Conservation (phyloP, 2,888 invertebrate genomes). For the Ophonus ardosiacus region DNA sequence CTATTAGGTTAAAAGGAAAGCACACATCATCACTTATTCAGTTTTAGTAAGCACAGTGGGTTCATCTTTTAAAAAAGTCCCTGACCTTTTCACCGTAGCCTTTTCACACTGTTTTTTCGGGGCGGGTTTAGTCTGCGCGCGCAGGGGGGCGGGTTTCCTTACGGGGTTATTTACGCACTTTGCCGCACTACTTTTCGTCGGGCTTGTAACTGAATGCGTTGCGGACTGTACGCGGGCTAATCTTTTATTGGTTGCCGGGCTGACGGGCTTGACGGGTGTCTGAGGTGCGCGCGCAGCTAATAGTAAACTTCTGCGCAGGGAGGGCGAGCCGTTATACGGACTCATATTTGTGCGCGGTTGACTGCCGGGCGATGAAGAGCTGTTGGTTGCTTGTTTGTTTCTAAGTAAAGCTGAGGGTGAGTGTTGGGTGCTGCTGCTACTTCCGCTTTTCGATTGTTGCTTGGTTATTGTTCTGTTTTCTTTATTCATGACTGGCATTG, state of each 20-base stretch:
- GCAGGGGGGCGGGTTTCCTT: constrained; percentile 36
- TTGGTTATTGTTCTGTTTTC: constrained; percentile 59
- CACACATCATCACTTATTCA: constrained; percentile 42
- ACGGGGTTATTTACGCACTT: constrained; percentile 74
- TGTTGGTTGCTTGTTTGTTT: constrained; percentile 45
- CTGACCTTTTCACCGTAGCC: constrained; percentile 80
- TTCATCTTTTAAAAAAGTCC: constrained; percentile 87
- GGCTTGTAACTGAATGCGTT: constrained; percentile 76
- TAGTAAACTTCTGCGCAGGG: constrained; percentile 76
- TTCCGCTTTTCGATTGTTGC: constrained; percentile 62
- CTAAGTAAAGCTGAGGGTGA: constrained; percentile 68
- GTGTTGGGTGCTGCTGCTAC: constrained; percentile 67
- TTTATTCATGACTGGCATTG: constrained; percentile 63
- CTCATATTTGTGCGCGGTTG: constrained; percentile 64
- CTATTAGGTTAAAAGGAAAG: constrained; percentile 13
- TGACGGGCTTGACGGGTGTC: constrained; percentile 75
- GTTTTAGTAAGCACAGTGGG: constrained; percentile 80
- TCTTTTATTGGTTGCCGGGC: constrained; percentile 68
- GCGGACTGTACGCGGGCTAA: constrained; percentile 50
- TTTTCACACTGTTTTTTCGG: constrained; percentile 67
- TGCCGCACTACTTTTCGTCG: constrained; percentile 80
- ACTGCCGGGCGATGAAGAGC: constrained; percentile 32
- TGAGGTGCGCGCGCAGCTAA: constrained; percentile 78
- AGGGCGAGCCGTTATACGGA: constrained; percentile 74
- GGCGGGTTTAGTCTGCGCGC: constrained; percentile 12